Evolutionary conservation across 2,797 vertebrate genomes (phyloP), one percentile per base, ranked within the genome.

Genomic region (Schizopygopsis pylzovi): DNA sequence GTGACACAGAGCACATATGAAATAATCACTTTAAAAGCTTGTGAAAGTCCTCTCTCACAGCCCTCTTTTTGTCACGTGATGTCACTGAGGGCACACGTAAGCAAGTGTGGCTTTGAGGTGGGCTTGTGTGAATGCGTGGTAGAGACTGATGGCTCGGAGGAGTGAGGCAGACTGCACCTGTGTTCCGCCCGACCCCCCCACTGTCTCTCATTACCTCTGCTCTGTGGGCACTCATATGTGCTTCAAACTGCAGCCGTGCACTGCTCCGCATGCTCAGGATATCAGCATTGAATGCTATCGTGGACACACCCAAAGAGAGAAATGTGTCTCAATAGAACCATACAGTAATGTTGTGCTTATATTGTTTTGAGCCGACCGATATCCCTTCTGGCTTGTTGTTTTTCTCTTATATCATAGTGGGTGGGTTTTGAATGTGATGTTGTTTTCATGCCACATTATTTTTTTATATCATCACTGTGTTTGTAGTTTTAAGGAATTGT

Each of bases 91-190:
- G 79, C 86, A 82, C 81, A 84, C 41, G 25, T 67, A 33, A 75
- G 85, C 83, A 84, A 88, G 87, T 92, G 92, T 85, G 93, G 91
- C 90, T 93, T 92, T 86, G 83, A 91, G 72, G 87, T 87, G 84
- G 87, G 83, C 88, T 85, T 84, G 88, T 89, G 92, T 83, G 89
- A 90, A 87, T 71, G 79, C 91, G 89, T 22, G 89, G 90, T 89
- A 68, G 85, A 82, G 89, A 87, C 78, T 93, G 92, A 91, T 71
- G 82, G 89, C 85, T 92, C 90, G 88, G 87, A 91, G 80, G 83
- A 88, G 88, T 88, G 65, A 85, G 90, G 90, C 91, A 94, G 92
- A 89, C 92, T 89, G 87, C 92, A 92, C 91, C 87, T 93, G 92
- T 90, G 76, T 87, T 83, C 85, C 85, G 81, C 81, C 81, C 37